Evolutionary conservation across 2,888 invertebrate genomes (phyloP), one percentile per base, ranked within the genome.

Genomic region (Leucoma salicis): DNA sequence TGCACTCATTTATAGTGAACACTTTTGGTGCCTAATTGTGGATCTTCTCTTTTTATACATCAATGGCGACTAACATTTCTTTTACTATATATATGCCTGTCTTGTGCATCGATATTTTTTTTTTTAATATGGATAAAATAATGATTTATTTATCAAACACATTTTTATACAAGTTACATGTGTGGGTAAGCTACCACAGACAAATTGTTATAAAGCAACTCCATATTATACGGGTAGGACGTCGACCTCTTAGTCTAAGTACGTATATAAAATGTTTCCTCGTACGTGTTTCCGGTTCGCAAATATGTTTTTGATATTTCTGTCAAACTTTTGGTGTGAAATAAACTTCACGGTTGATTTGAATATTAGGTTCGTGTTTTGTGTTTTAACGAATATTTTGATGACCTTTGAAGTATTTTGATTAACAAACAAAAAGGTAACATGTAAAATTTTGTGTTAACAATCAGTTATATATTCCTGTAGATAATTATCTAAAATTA

Each of bases 171-270:
- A 21, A 21, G 21, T 21, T 21, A 21, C 21, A 21, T 21, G n/a
- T n/a, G n/a, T n/a, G n/a, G n/a, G n/a, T n/a, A n/a, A 43, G 47
- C 43, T 45, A 42, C 35, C 34, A 25, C 25, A 53, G 49, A 43
- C 49, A 35, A 39, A 39, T 47, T 27, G 12, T 27, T 70, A 68
- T 68, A 16, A 21, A 21, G n/a, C n/a, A n/a, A 21, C 21, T 21
- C 8, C 8, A 21, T 21, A 21, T 8, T 4, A 27, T 27, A n/a
- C 27, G 27, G 27, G 13, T 14, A 29, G 14, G 29, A 14, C 29
- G 13, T 4, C 13, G 29, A 27, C 27, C n/a, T 27, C n/a, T 2
- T n/a, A 27, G 3, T 11, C 4, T 11, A 27, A 10, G 7, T 5
- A 18, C 4, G 4, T 27, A 4, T 27, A n/a, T 27, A 27, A 2